These are phyloP conservation scores for Strix uralensis DNA, from an alignment of 2,113 vertebrate genomes.

Conservation along the genomic window DNA sequence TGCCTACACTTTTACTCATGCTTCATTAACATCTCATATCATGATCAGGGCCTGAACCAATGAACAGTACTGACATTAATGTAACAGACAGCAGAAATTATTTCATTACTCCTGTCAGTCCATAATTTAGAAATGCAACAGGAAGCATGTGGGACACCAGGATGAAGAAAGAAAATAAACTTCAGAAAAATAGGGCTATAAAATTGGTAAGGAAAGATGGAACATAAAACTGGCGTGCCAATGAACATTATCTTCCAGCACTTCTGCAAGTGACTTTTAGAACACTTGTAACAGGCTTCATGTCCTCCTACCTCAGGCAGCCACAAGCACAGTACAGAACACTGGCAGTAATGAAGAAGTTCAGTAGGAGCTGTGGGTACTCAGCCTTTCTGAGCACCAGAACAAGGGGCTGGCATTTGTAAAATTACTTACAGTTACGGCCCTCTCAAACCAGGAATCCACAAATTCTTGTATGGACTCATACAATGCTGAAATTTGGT, in stretches of 20 bases:
- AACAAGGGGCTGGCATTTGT: background rate
- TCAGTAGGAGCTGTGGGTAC: background rate
- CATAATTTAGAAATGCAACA: background rate
- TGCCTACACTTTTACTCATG: background rate
- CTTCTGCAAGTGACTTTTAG: background rate
- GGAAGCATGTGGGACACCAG: background rate
- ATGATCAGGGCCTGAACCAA: background rate
- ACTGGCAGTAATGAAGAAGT: background rate
- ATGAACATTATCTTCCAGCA: background rate
- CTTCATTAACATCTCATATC: background rate
- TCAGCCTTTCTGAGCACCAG: background rate
- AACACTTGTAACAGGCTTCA: background rate
- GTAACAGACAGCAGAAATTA: background rate
- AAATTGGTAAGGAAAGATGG: background rate
- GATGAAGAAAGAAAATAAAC: background rate
- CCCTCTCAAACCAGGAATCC: conserved; percentile 78
- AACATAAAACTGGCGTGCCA: background rate
- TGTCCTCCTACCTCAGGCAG: background rate
- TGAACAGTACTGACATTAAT: background rate
- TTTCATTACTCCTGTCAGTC: background rate
- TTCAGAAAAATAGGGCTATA: background rate
- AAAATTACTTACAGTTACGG: conserved; percentile 73
- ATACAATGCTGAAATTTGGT: conserved; percentile 74
- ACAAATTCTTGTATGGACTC: conserved; percentile 76
- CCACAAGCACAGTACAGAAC: background rate